phyloP scores from a whole-genome alignment of 2,113 vertebrate species.

The Trochalopteron elliotii region DNA sequence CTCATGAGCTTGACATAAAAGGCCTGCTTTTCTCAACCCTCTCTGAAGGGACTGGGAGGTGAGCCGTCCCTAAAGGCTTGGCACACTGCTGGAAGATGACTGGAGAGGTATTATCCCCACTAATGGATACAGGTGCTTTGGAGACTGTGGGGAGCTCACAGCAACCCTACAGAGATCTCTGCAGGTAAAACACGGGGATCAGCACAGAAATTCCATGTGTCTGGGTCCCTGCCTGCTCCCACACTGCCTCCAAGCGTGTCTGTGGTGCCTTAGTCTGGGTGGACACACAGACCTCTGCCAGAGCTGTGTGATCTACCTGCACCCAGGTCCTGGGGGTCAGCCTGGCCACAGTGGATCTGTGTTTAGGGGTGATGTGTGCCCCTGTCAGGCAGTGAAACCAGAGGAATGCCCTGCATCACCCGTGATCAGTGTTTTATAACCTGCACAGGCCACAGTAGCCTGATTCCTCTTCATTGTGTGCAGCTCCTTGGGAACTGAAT shows the following conservation, averaged over 20 bases:
- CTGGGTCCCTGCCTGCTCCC: background rate
- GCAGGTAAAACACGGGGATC: background rate
- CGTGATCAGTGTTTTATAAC: background rate
- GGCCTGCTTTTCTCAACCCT: background rate
- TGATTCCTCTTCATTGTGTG: background rate
- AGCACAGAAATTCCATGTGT: background rate
- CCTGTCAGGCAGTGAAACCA: background rate
- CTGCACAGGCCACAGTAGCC: background rate
- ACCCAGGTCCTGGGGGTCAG: background rate
- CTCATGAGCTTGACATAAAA: background rate
- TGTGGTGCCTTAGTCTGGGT: background rate
- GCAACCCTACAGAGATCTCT: fast-evolving
- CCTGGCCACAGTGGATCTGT: fast-evolving
- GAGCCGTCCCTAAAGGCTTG: background rate
- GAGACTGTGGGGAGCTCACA: background rate
- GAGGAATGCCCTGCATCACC: background rate
- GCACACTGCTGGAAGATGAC: background rate
- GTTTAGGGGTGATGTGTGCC: no score
- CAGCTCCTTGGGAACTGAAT: slow-evolving; percentile 1
- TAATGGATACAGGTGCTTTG: background rate
- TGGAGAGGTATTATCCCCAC: background rate
- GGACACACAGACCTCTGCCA: background rate
- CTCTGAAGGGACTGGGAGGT: background rate
- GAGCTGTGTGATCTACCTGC: background rate
- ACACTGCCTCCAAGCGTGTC: fast-evolving